Conservation (phyloP, 2,888 invertebrate species). For the Lypha dubia region DNA sequence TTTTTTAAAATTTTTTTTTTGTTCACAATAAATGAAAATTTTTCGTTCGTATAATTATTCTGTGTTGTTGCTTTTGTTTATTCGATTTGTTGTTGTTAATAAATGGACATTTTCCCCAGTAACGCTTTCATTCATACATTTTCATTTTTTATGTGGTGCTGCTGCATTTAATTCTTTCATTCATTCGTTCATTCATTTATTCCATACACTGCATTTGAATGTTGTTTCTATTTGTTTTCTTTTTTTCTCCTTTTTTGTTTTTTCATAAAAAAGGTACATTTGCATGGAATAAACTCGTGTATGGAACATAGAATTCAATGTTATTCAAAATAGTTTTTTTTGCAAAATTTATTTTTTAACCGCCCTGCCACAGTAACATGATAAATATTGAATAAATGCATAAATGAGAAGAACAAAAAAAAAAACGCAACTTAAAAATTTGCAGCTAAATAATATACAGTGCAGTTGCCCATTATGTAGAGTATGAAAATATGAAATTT, state of each 20-base stretch:
- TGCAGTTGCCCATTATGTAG: constrained; percentile 38
- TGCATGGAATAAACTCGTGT: constrained; percentile 50
- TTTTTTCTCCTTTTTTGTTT: background rate
- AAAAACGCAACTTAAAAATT: background rate
- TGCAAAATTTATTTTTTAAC: constrained; percentile 13
- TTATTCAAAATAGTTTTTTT: constrained; percentile 45
- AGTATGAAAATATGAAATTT: constrained; percentile 28
- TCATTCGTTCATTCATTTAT: constrained; percentile 36
- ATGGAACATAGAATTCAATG: constrained; percentile 63
- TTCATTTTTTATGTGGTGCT: constrained; percentile 30
- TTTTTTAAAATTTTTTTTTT: constrained; percentile 3
- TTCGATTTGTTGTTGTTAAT: constrained; percentile 18
- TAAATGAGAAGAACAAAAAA: constrained; percentile 12
- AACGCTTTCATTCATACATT: constrained; percentile 48
- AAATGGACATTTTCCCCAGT: constrained; percentile 56
- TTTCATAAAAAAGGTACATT: constrained; percentile 15
- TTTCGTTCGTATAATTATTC: constrained; percentile 21
- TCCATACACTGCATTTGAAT: constrained; percentile 30
- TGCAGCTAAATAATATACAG: constrained; percentile 20
- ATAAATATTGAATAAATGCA: constrained; percentile 64
- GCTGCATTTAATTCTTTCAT: constrained; percentile 16
- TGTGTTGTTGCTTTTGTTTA: constrained; percentile 14
- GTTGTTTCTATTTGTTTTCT: background rate
- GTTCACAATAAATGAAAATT: constrained; percentile 22
- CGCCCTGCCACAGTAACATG: constrained; percentile 61